Evolutionary conservation across 2,113 vertebrate genomes (phyloP).

Genomic region (Mystacornis crossleyi): DNA sequence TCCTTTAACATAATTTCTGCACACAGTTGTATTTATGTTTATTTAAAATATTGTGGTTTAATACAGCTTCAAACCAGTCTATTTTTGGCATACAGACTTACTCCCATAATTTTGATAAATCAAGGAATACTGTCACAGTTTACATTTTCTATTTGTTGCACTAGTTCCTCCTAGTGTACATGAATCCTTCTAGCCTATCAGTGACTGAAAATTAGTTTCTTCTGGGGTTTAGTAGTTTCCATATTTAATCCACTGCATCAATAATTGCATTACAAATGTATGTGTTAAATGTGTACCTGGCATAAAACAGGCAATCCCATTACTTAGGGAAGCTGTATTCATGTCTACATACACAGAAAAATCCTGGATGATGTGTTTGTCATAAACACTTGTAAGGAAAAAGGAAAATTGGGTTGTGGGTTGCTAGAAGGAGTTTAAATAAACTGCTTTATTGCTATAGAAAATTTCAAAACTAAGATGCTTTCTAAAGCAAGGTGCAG

Average conservation of each 20-base stretch:
- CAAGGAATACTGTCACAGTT: background rate
- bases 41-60: background rate
- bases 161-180: background rate
- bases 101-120: background rate
- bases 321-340: background rate
- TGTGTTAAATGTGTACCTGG: background rate
- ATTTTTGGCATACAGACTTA: background rate
- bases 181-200: background rate
- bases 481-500: background rate
- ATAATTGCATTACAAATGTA: conserved; percentile 15
- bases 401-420: background rate
- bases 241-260: conserved; percentile 25
- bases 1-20: background rate
- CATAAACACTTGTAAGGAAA: background rate
- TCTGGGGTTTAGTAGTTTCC: background rate
- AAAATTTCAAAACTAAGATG: background rate
- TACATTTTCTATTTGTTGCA: background rate
- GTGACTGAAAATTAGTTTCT: background rate
- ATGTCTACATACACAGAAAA: background rate
- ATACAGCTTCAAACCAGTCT: background rate
- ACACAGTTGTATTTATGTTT: background rate
- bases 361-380: background rate
- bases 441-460: conserved; percentile 7
- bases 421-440: conserved; percentile 32
- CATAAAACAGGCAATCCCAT: conserved; percentile 12